Conservation (phyloP, 1,140 invertebrate genomes). For the Panonychus citri region DNA sequence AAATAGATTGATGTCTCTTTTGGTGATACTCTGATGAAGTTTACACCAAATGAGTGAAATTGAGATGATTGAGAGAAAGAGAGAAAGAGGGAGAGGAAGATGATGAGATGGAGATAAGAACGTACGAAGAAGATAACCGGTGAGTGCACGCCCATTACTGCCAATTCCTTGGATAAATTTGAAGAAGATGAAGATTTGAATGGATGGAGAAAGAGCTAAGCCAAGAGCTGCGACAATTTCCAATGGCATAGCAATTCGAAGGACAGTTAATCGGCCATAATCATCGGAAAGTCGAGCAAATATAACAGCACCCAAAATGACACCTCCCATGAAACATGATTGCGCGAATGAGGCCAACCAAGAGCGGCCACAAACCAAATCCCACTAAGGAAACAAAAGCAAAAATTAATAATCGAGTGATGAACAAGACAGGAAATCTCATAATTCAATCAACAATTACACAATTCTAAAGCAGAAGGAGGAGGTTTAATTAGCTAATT, state of each 20-base stretch:
- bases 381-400: slow-evolving; percentile 31
- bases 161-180: not conserved
- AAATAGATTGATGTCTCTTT: too few relatives aligned
- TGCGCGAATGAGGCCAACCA: slow-evolving; percentile 44
- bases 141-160: not conserved
- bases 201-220: not conserved
- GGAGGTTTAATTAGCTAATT: not conserved
- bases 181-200: not conserved
- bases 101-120: not conserved
- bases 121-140: not conserved
- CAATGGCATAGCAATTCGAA: not conserved
- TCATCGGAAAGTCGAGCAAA: slow-evolving; percentile 59
- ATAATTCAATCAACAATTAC: too few relatives aligned
- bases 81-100: too few relatives aligned
- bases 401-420: too few relatives aligned
- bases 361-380: slow-evolving; percentile 44
- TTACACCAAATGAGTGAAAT: too few relatives aligned
- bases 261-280: slow-evolving; percentile 20
- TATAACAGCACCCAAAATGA: slow-evolving; percentile 48
- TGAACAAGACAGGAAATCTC: too few relatives aligned
- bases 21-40: too few relatives aligned
- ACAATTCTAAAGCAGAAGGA: too few relatives aligned
- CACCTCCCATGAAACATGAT: slow-evolving; percentile 56
- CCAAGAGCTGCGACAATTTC: not conserved
- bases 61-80: too few relatives aligned